Base-by-base conservation (phyloP, 2,113 vertebrate species). In the Panthera uncia region DNA sequence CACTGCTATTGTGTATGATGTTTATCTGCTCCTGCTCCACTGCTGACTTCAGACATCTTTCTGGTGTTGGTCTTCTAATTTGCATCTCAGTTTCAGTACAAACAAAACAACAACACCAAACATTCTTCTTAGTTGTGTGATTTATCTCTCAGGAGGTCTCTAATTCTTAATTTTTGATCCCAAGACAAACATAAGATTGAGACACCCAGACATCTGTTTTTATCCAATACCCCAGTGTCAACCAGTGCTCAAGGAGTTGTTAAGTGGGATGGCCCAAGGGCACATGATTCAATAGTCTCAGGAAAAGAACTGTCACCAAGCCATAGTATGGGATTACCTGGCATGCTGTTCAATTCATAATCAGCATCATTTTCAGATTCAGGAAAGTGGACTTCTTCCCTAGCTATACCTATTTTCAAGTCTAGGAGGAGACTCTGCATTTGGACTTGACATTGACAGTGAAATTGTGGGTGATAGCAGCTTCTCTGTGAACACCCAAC, bases 381-480 rank as follows among this genome's bases (percentile, higher is more conserved):
- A 78, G 29, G 13, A 93, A 97, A 25, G 61, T 91, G 82, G 50
- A 23, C 23, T 69, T n/a, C 33, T 1, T 91, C 48, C 93, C 69
- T 78, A 91, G 74, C 41, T 48, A 80, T 94, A 1, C 91, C 91
- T 94, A 96, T 66, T 95, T 94, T 95, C 27, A 80, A 81, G 87
- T 50, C 76, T 61, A 10, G 88, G 89, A 91, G 57, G 96, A 97
- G 81, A 98, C 98, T 98, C 97, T 98, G 38, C 0, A 74, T 48
- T 98, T 89, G 80, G 71, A 83, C 41, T 94, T 98, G 93, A 97
- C 95, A 50, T 31, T 97, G 97, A 92, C 79, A 90, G 85, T 85
- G 94, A 97, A 98, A 98, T 86, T 23, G 91, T 86, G 19, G 3
- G 78, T 98, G 98, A 98, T 96, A 96, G 98, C 50, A 95, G 31